A percentile compares a stretch with the other conserved stretches of the same genome.
Evolutionary conservation across 1,140 invertebrate genomes (phyloP).

Genomic region (Macrosteles quadrilineatus): DNA sequence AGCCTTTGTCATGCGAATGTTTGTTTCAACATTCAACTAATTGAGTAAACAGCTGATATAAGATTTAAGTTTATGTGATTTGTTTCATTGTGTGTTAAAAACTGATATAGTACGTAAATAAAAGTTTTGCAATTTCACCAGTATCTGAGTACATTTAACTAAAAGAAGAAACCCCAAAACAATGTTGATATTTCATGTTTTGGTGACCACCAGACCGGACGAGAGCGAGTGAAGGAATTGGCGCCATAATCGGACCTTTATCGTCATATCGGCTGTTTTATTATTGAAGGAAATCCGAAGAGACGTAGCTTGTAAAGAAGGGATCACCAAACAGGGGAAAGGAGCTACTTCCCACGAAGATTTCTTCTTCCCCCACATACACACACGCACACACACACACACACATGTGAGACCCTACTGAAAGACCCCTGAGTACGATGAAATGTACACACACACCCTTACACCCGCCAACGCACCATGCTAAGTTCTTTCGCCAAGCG

Average conservation of each 20-base stretch:
- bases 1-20: no score
- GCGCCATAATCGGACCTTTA: background rate
- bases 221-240: background rate
- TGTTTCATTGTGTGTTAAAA: no score
- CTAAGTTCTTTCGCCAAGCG: background rate
- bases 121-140: no score
- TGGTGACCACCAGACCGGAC: no score
- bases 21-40: no score
- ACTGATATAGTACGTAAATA: no score
- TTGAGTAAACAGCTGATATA: no score
- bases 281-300: slow-evolving; percentile 17
- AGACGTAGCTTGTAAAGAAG: slow-evolving; percentile 5
- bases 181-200: no score
- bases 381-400: background rate
- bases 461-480: background rate
- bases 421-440: no score
- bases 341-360: background rate
- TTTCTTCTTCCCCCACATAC: background rate
- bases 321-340: background rate
- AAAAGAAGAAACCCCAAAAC: no score
- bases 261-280: slow-evolving; percentile 1
- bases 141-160: no score
- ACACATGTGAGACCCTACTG: background rate
- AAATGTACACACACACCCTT: background rate
- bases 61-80: no score